These are phyloP conservation scores for Tachina lurida DNA, from an alignment of 2,888 invertebrate genomes.

Conservation along the genomic window DNA sequence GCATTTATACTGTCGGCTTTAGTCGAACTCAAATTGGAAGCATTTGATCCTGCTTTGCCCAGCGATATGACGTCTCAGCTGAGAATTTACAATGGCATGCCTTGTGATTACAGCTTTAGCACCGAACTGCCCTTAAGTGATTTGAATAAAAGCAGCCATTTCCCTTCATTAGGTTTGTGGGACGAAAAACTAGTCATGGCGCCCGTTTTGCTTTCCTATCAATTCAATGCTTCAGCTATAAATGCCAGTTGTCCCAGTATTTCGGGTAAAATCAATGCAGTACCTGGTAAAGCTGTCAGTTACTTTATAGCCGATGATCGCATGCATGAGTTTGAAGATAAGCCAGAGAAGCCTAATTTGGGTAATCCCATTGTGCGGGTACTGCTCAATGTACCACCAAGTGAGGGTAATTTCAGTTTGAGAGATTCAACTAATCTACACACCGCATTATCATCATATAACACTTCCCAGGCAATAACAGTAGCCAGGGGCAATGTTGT, in stretches of 20 bases:
- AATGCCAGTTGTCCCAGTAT: slow-evolving; percentile 73
- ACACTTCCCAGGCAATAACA: slow-evolving; percentile 74
- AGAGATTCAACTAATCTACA: slow-evolving; percentile 57
- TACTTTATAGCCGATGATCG: slow-evolving; percentile 77
- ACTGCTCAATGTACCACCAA: slow-evolving; percentile 77
- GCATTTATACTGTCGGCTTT: slow-evolving; percentile 93
- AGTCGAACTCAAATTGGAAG: slow-evolving; percentile 89
- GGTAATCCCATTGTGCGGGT: slow-evolving; percentile 80
- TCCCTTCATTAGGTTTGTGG: slow-evolving; percentile 82
- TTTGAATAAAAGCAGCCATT: slow-evolving; percentile 15
- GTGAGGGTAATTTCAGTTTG: slow-evolving; percentile 74
- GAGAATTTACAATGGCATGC: slow-evolving; percentile 88
- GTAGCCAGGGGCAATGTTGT: slow-evolving; percentile 73
- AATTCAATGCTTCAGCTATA: slow-evolving; percentile 80
- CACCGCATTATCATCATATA: slow-evolving; percentile 66
- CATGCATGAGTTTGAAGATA: slow-evolving; percentile 78
- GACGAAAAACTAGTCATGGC: slow-evolving; percentile 83
- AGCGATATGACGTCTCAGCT: slow-evolving; percentile 85
- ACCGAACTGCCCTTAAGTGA: slow-evolving; percentile 72
- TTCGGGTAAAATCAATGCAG: slow-evolving; percentile 73
- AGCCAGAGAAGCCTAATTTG: slow-evolving; percentile 76
- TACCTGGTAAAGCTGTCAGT: slow-evolving; percentile 78
- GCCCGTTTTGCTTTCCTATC: slow-evolving; percentile 76
- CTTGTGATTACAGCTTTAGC: slow-evolving; percentile 84
- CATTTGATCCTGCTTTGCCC: slow-evolving; percentile 86